These are phyloP conservation scores for Rallus crepitans DNA, from an alignment of 2,797 vertebrate genomes.

Conservation along the genomic window DNA sequence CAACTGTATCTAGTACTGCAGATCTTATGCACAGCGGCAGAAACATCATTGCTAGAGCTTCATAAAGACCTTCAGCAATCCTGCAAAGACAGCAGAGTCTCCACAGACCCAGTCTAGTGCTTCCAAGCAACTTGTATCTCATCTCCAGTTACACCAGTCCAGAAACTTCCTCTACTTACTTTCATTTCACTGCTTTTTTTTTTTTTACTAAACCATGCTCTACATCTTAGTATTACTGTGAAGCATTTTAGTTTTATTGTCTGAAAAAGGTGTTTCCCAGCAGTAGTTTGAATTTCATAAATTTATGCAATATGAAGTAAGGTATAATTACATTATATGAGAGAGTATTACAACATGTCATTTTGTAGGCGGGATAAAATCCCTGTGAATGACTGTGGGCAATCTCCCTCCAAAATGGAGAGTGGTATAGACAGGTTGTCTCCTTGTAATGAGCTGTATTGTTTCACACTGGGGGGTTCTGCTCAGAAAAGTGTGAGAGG, in stretches of 20 bases:
- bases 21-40: not conserved
- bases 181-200: not conserved
- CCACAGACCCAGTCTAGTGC: not conserved
- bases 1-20: not conserved
- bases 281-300: not conserved
- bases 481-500: not conserved
- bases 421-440: not conserved
- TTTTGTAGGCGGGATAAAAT: not conserved
- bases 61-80: not conserved
- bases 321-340: not conserved
- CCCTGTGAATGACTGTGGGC: not conserved
- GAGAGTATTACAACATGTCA: not conserved
- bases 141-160: not conserved
- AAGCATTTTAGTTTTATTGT: not conserved
- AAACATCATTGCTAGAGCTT: not conserved
- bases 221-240: not conserved
- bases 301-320: not conserved
- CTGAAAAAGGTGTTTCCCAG: not conserved
- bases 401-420: not conserved
- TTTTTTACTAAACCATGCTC: not conserved
- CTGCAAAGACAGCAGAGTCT: not conserved
- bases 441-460: not conserved
- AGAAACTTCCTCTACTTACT: not conserved
- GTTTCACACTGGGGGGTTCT: not conserved
- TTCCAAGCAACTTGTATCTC: not conserved